Base-by-base conservation (phyloP, 2,888 invertebrate genomes). In the Crematogaster levior region DNA sequence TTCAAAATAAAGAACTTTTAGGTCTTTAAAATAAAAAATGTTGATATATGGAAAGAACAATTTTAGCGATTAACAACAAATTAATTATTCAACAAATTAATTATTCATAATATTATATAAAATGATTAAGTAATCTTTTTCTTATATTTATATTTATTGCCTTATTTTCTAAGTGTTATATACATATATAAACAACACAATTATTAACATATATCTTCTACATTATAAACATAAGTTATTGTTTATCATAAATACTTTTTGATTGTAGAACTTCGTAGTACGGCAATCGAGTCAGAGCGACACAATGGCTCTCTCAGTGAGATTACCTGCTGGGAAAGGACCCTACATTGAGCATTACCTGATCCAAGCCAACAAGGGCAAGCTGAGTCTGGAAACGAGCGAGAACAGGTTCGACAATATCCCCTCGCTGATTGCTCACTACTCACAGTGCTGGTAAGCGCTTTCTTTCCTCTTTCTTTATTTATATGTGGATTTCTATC, bases 301-400 rank as follows among this genome's bases (percentile, higher is more conserved):
- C 91, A 98, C 99, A 75, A 98, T 99, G 98, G 99, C 99, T 56
- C 96, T 99, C 88, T 98, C 98, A 66, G 98, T 99, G 65, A 97
- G 98, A 15, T 95, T 98, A 85, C 98, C 98, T 0, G 96, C 97
- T 27, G 97, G 97, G 91, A 98, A 97, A 92, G 98, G 98, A 1
- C 98, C 98, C 10, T 98, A 98, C 95, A 98, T 99, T 92, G 99
- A 99, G 94, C 99, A 99, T 95, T 99, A 99, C 95, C 96, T 99
- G 91, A 98, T 99, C 90, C 98, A 98, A 95, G 97, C 98, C 21
- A 96, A 97, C 68, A 96, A 96, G 58, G 97, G 97, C 74, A 96
- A 97, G 90, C 96, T 99, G 86, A 97, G 98, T 74, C 96, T 99
- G 89, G 99, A 99, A 95, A 98, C 98, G 83, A 99, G 99, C 48